phyloP scores from a whole-genome alignment of 1,140 invertebrate genomes.

The Mesaphorura yosii region DNA sequence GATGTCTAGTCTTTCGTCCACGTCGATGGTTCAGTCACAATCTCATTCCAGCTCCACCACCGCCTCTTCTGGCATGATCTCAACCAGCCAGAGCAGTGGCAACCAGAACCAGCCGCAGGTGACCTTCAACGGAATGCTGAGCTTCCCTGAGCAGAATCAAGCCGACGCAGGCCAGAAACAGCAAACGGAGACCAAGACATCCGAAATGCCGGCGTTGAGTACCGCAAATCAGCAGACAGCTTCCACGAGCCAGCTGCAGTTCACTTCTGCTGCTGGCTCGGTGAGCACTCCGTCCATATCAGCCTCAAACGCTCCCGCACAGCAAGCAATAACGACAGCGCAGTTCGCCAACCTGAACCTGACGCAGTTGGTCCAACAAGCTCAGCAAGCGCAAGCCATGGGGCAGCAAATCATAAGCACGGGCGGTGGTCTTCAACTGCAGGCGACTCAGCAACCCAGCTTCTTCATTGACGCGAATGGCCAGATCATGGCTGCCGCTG shows the following conservation, averaged over 20 bases:
- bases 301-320: background rate
- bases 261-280: too few species aligned
- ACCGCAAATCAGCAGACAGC: background rate
- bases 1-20: background rate
- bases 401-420: conserved; percentile 3
- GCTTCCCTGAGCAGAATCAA: background rate
- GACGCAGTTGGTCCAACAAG: background rate
- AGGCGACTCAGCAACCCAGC: background rate
- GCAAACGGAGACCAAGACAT: background rate
- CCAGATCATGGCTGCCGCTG: background rate
- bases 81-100: conserved; percentile 5
- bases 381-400: conserved; percentile 6
- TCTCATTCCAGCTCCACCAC: background rate
- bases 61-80: background rate
- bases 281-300: background rate
- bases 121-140: conserved; percentile 16
- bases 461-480: conserved; percentile 7
- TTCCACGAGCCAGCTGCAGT: too few species aligned
- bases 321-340: background rate
- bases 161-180: background rate
- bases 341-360: too few species aligned
- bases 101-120: conserved; percentile 9
- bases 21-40: background rate
- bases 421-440: background rate
- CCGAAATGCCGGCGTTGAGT: background rate